Base-by-base conservation (phyloP, 2,888 invertebrate species). In the Apodemia zela region DNA sequence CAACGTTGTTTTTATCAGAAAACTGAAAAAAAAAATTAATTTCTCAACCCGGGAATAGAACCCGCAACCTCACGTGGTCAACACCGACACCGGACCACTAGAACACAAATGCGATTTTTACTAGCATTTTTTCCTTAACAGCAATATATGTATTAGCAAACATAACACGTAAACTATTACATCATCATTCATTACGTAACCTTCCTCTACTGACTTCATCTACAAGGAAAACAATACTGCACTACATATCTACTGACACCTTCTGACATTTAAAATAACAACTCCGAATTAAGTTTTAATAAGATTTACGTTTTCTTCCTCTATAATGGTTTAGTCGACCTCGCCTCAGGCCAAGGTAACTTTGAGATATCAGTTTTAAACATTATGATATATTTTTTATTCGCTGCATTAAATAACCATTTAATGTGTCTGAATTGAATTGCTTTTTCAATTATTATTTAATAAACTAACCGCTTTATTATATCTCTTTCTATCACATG, bases 281-380 rank as follows among this genome's bases (percentile, higher is more conserved):
- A 54, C 15, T 54, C 54, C 25, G 25, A 25, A 54, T 54, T 11
- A 3, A 51, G 54, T 57, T 57, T 15, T 13, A 29, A 57, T 29
- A 6, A 7, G 13, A 54, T 29, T 29, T 25, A 25, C 54, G 54
- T 54, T 29, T n/a, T n/a, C n/a, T 25, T 54, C 54, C 29, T 29
- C 54, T 6, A 29, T 54, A 21, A 57, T 29, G 25, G n/a, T 25
- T 25, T 3, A 21, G 54, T 18, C 54, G 54, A 57, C 54, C 54
- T 57, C 54, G 29, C 54, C 25, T 57, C 29, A 57, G 54, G 25
- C 54, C 54, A 57, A 57, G 54, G 54, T 57, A 57, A 51, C 51
- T 57, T 29, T 57, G 54, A 57, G 29, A 57, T 57, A 57, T 57
- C 54, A 57, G 8, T 25, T 17, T 47, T 17, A 17, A 8, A n/a